These are phyloP conservation scores for Carassius carassius DNA, from an alignment of 2,113 vertebrate species.

Conservation along the genomic window DNA sequence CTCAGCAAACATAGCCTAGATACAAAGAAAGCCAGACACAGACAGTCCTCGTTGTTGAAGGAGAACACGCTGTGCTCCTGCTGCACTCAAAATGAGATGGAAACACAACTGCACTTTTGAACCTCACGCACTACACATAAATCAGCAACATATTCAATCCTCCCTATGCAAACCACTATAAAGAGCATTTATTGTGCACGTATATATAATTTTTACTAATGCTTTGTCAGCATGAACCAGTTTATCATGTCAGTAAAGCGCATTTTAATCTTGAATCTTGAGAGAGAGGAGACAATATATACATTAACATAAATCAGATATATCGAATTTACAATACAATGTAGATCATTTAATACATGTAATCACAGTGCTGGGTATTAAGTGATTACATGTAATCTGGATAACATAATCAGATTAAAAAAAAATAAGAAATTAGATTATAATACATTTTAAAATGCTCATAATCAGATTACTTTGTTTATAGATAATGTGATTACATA, in stretches of 20 bases:
- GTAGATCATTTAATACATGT: too few species aligned
- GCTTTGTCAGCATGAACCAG: background rate
- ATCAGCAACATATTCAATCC: conserved; percentile 1
- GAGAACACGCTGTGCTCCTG: background rate
- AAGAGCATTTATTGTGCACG: background rate
- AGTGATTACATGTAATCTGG: too few species aligned
- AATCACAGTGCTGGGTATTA: too few species aligned
- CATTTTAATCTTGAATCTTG: background rate
- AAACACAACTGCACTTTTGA: conserved; percentile 16
- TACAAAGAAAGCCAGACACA: background rate
- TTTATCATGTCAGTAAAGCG: background rate
- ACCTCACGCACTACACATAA: conserved; percentile 5
- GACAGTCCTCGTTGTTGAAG: background rate
- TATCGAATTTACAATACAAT: too few species aligned
- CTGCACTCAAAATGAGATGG: conserved; percentile 18
- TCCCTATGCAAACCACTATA: background rate
- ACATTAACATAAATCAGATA: too few species aligned
- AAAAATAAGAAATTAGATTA: too few species aligned
- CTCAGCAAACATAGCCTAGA: background rate
- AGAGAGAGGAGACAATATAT: background rate
- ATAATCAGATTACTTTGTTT: too few species aligned
- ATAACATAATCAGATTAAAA: too few species aligned
- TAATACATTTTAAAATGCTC: too few species aligned
- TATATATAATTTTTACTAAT: conserved; percentile 9
- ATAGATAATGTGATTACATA: too few species aligned